phyloP scores from a whole-genome alignment of 2,113 vertebrate genomes.

The Cryptomyrus ogoouensis region DNA sequence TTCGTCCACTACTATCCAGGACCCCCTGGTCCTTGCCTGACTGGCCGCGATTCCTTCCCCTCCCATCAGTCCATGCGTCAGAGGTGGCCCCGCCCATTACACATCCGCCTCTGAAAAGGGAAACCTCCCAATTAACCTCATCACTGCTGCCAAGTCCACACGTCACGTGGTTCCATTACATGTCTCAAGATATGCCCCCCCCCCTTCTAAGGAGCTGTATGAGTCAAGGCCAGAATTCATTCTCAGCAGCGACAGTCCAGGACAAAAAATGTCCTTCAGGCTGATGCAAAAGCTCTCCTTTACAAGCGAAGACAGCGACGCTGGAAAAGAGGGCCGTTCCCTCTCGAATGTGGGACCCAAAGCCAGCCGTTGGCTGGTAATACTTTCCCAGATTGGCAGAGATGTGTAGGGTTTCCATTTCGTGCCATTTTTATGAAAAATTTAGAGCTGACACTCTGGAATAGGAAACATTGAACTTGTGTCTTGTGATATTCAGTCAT shows the following conservation, averaged over 20 bases:
- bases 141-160: not conserved
- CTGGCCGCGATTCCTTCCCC: not conserved
- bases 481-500: not conserved
- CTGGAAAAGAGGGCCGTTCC: not conserved
- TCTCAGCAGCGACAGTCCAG: not conserved
- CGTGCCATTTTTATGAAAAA: not conserved
- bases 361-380: not conserved
- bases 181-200: not conserved
- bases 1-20: not conserved
- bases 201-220: not conserved
- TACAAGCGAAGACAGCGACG: not conserved
- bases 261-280: not conserved
- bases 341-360: not conserved
- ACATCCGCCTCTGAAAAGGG: not conserved
- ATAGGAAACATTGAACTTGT: not conserved
- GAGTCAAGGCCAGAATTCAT: conserved; percentile 3
- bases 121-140: not conserved
- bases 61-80: not conserved
- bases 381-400: not conserved
- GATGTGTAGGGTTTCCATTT: not conserved
- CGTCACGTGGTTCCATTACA: not conserved
- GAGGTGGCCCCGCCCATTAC: not conserved
- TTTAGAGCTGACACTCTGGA: not conserved
- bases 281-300: not conserved
- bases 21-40: not conserved